Evolutionary conservation across 2,113 vertebrate species (phyloP).

Genomic region (Boleophthalmus pectinirostris): DNA sequence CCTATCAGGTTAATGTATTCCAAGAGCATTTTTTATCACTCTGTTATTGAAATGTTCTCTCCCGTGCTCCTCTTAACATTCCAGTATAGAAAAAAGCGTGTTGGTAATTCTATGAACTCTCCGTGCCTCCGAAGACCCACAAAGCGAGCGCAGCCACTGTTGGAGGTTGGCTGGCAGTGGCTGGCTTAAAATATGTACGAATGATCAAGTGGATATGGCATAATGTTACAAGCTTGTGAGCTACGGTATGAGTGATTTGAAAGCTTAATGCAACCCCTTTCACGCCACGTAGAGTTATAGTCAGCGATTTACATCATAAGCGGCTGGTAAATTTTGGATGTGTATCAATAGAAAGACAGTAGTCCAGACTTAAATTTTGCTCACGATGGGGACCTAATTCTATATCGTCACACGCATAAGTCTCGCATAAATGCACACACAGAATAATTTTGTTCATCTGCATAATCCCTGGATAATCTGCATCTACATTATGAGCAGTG

Average conservation of each 20-base stretch:
- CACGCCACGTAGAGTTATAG: slow-evolving; percentile 64
- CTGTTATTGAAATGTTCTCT: slow-evolving; percentile 64
- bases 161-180: slow-evolving; percentile 52
- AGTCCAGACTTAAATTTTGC: slow-evolving; percentile 42
- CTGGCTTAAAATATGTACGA: slow-evolving; percentile 52
- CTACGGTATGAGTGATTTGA: slow-evolving; percentile 66
- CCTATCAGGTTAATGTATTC: slow-evolving; percentile 66
- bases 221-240: slow-evolving; percentile 51
- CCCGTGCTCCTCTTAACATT: slow-evolving; percentile 38
- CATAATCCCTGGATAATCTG: slow-evolving; percentile 79
- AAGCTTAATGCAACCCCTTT: slow-evolving; percentile 66
- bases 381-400: slow-evolving; percentile 66
- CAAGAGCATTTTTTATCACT: slow-evolving; percentile 18
- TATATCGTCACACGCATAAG: slow-evolving; percentile 69
- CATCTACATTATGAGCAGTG: slow-evolving; percentile 69
- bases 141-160: slow-evolving; percentile 49
- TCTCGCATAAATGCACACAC: slow-evolving; percentile 73
- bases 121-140: slow-evolving; percentile 38
- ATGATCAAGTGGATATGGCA: slow-evolving; percentile 52
- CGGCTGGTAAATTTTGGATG: slow-evolving; percentile 71
- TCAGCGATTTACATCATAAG: slow-evolving; percentile 76
- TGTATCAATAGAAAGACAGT: slow-evolving; percentile 70
- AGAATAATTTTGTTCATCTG: slow-evolving; percentile 48
- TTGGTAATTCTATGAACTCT: slow-evolving; percentile 57
- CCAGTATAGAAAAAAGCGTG: slow-evolving; percentile 24